Conservation (phyloP, 1,140 invertebrate species). For the Ceratosolen fusciceps region DNA sequence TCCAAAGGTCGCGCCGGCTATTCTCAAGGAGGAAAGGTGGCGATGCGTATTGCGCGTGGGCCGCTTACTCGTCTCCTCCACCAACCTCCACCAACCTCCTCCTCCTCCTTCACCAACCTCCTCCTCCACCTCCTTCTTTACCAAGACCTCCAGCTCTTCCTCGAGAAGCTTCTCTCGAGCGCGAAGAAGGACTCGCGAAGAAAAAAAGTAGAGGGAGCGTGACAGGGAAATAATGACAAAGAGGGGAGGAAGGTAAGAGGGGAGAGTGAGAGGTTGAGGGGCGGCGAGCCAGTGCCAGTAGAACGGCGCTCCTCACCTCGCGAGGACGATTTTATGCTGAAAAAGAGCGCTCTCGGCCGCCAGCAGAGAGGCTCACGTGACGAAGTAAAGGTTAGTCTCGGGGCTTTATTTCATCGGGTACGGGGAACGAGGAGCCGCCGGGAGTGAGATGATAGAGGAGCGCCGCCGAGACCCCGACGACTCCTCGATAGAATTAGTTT, state of each 20-base stretch:
- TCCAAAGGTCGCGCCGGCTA: neutral
- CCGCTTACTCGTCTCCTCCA: neutral
- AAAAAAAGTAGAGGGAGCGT: slow-evolving; percentile 14
- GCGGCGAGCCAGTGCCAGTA: slow-evolving; percentile 56
- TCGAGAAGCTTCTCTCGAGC: slow-evolving; percentile 47
- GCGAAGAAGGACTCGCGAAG: slow-evolving; percentile 43
- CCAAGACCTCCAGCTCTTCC: no score
- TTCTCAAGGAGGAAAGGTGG: neutral
- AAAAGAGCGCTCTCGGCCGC: neutral
- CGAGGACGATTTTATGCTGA: slow-evolving; percentile 53
- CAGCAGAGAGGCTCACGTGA: neutral
- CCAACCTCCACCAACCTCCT: no score
- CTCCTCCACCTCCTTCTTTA: neutral
- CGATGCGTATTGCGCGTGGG: slow-evolving; percentile 30
- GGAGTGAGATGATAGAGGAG: neutral
- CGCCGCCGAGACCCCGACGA: neutral
- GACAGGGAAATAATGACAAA: neutral
- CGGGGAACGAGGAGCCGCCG: neutral
- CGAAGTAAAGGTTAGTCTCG: neutral
- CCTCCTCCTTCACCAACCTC: no score
- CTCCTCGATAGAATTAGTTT: neutral
- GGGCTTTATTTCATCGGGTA: neutral
- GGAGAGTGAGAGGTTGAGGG: slow-evolving; percentile 8
- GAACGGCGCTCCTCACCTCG: slow-evolving; percentile 58
- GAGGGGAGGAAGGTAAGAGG: slow-evolving; percentile 41